phyloP scores from a whole-genome alignment of 2,113 vertebrate species.

The Ptilorrhoa leucosticta region DNA sequence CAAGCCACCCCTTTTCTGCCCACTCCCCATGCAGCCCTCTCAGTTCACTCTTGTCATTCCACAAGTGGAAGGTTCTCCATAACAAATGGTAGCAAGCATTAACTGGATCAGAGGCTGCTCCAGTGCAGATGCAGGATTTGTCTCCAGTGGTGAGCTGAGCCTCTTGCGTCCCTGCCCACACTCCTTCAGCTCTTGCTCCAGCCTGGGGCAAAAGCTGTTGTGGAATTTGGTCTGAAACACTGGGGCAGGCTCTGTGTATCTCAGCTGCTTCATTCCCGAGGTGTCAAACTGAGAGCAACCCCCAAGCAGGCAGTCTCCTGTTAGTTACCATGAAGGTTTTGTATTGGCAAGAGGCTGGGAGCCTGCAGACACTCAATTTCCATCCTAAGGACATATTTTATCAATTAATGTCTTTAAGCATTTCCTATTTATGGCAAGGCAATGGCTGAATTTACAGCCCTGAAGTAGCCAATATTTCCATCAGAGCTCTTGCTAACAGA shows the following conservation, averaged over 20 bases:
- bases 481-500: neutral
- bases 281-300: neutral
- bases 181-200: neutral
- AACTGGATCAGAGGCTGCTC: neutral
- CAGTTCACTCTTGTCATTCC: neutral
- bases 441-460: neutral
- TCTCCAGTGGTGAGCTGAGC: neutral
- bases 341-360: neutral
- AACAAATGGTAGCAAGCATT: neutral
- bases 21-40: neutral
- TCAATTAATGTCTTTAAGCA: neutral
- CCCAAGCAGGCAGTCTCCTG: neutral
- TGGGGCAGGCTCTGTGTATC: neutral
- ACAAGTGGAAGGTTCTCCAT: neutral
- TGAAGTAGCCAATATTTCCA: neutral
- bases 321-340: neutral
- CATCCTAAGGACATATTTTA: neutral
- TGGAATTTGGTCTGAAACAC: neutral
- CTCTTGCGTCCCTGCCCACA: neutral
- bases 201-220: neutral
- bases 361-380: neutral
- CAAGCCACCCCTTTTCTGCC: neutral
- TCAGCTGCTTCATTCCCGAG: neutral
- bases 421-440: neutral
- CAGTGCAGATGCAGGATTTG: neutral